Evolutionary conservation across 2,113 vertebrate genomes (phyloP), one percentile per base, ranked within the genome.

Genomic region (Fukomys damarensis): DNA sequence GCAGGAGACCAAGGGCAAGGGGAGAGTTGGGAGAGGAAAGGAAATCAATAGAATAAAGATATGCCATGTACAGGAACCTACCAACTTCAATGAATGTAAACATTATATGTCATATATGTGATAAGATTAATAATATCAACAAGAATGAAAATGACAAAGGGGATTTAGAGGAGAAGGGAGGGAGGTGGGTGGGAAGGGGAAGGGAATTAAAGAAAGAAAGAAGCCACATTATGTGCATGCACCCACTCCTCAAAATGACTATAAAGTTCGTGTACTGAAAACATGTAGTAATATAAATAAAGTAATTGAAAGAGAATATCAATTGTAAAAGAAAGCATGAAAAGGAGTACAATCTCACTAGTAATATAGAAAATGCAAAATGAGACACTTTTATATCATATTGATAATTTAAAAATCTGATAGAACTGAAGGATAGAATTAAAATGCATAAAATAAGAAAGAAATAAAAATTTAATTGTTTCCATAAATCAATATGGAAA

Each of bases 361-460:
- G 54, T 61, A 65, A 74, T 6, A 91, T 65, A 22, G 11, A 93
- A 94, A 94, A 93, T 91, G 58, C 79, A 89, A 91, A 82, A 94
- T 77, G 43, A 93, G 58, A 91, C 28, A 10, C 70, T 86, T 93
- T 91, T 35, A 19, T 58, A 65, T 56, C 38, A 52, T 4, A 5
- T 59, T 66, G 61, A 74, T 79, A 54, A 95, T 59, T 77, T 77
- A 56, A 81, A 79, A 79, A 26, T 86, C 11, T 93, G 66, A 38
- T 82, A 82, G 94, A 91, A 56, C 13, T 49, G 77, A 56, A 7
- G 32, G 2, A 22, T 58, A 43, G 38, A 61, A n/a, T 86, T 6
- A 93, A 94, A 95, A 74, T 49, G 3, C 49, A 86, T 26, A 93
- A 93, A 82, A 65, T 49, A 24, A 22, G 26, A 91, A 94, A 59